Conservation (phyloP, 2,888 invertebrate genomes). For the Trissolcus japonicus region DNA sequence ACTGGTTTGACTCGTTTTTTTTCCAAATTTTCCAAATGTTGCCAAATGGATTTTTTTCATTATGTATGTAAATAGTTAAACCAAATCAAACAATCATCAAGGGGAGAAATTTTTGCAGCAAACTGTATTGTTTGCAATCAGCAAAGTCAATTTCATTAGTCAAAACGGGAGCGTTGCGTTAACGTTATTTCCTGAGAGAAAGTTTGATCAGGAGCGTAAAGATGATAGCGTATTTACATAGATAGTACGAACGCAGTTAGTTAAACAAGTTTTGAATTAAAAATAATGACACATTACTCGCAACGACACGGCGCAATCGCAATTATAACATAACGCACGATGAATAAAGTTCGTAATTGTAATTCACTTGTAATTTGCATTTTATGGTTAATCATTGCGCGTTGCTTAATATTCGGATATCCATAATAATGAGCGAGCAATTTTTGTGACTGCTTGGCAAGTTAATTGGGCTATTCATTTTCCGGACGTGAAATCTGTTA, state of each 20-base stretch:
- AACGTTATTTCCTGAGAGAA: slow-evolving; percentile 53
- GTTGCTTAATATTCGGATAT: slow-evolving; percentile 13
- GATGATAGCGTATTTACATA: slow-evolving; percentile 56
- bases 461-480: background rate
- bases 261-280: slow-evolving; percentile 48
- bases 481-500: slow-evolving; percentile 6
- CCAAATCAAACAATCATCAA: background rate
- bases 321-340: too few species aligned
- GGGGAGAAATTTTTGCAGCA: slow-evolving; percentile 29
- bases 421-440: slow-evolving; percentile 13
- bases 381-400: slow-evolving; percentile 32
- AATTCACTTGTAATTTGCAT: slow-evolving; percentile 37
- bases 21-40: too few species aligned
- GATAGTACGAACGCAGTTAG: slow-evolving; percentile 49
- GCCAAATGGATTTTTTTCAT: background rate
- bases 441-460: slow-evolving; percentile 10
- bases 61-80: background rate
- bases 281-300: slow-evolving; percentile 49
- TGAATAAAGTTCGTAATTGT: slow-evolving; percentile 38
- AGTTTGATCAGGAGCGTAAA: slow-evolving; percentile 53
- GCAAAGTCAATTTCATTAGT: slow-evolving; percentile 42
- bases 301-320: slow-evolving; percentile 13
- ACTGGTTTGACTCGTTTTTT: too few species aligned
- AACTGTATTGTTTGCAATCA: slow-evolving; percentile 39
- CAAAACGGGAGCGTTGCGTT: slow-evolving; percentile 43